These are phyloP conservation scores for Spinus pinus DNA, from an alignment of 2,797 vertebrate species.

Conservation along the genomic window DNA sequence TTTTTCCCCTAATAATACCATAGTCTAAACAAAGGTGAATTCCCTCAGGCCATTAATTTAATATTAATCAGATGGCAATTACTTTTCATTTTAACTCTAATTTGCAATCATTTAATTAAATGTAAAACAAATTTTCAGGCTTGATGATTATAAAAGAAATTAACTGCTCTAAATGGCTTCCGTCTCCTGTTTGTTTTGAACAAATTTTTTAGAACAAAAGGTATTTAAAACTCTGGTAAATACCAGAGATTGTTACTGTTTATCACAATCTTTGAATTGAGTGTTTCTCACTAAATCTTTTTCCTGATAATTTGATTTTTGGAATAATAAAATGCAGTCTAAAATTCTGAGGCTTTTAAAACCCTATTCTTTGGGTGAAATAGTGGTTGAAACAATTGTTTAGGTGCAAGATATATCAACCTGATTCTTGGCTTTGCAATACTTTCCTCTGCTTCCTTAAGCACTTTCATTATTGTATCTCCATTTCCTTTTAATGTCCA, in stretches of 20 bases:
- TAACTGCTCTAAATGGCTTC: background rate
- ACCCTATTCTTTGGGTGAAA: background rate
- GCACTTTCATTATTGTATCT: background rate
- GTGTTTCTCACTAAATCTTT: background rate
- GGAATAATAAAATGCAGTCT: background rate
- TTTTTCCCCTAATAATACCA: background rate
- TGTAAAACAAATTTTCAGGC: background rate
- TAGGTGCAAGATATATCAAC: background rate
- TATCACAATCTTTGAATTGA: background rate
- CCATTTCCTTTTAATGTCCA: background rate
- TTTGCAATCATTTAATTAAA: constrained; percentile 6
- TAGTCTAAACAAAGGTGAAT: background rate
- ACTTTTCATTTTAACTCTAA: background rate
- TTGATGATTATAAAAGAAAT: background rate
- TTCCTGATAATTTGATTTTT: background rate
- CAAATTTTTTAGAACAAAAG: background rate
- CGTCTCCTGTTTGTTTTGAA: background rate
- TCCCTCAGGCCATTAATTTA: background rate
- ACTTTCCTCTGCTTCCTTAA: background rate
- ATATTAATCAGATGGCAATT: constrained; percentile 24
- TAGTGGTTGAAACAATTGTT: background rate
- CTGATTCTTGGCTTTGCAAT: background rate
- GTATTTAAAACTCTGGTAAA: background rate
- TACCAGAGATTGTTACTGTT: background rate
- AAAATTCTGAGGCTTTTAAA: background rate